These are phyloP conservation scores for Phasianus colchicus DNA, from an alignment of 2,113 vertebrate species.

Conservation along the genomic window DNA sequence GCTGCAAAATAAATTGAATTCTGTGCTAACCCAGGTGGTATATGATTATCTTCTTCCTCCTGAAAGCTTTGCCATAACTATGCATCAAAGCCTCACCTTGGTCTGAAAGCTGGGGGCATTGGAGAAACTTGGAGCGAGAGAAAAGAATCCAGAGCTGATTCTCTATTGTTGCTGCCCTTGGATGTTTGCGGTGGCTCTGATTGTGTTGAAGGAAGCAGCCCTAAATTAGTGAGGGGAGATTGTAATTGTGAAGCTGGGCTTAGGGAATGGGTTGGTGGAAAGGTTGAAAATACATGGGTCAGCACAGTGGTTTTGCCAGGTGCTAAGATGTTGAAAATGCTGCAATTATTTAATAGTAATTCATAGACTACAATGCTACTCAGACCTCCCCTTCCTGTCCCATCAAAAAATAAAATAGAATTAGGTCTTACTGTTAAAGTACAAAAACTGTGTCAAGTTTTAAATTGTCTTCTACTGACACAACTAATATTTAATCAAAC, in stretches of 20 bases:
- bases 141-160: background rate
- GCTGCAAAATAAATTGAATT: conserved; percentile 53
- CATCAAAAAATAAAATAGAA: background rate
- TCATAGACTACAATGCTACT: background rate
- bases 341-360: background rate
- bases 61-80: conserved; percentile 16
- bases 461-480: background rate
- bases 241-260: background rate
- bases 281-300: background rate
- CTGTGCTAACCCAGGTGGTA: conserved; percentile 6
- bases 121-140: background rate
- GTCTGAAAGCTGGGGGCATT: conserved; percentile 39
- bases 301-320: background rate
- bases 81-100: conserved; percentile 52
- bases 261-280: background rate
- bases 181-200: background rate
- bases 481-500: background rate
- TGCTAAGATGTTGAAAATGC: background rate
- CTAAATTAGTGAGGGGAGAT: background rate
- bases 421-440: background rate
- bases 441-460: background rate
- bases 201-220: background rate
- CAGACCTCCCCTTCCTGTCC: background rate
- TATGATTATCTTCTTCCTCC: conserved; percentile 31
- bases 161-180: background rate